Evolutionary conservation across 2,113 vertebrate genomes (phyloP), one percentile per base, ranked within the genome.

Genomic region (Triplophysa siluroides): DNA sequence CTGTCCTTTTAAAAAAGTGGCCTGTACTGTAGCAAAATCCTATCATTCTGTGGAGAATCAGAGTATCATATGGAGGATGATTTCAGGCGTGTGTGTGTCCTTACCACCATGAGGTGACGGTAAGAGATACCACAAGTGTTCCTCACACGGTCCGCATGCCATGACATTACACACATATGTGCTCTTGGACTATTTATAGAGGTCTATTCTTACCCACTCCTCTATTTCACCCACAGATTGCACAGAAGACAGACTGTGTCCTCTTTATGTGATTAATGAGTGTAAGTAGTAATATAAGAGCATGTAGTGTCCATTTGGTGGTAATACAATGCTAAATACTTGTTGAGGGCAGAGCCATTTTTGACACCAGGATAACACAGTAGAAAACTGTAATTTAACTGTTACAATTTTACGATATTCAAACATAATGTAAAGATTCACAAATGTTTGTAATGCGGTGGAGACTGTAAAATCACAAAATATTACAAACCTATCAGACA

Each of bases 141-240:
- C 21, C 19, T 72, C 26, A 64, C 78, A 64, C 3, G 1, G 16
- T 63, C 21, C 1, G 38, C 41, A 80, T 63, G 60, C 26, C 24
- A 8, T 38, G 43, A n/a, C 8, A 18, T 21, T 26, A 47, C 38
- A 68, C 66, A 62, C 68, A 8, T 21, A n/a, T 72, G 52, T 61
- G 21, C 61, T 62, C 21, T 23, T 43, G 9, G 45, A 45, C 14
- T 68, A 60, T 68, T 75, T 50, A 63, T 75, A 75, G 73, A 50
- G 23, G 14, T 14, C 38, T 63, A 24, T 45, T 47, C 16, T 47
- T 75, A 75, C 60, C 38, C 33, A 45, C 21, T 74, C 4, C 0
- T 29, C 50, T 52, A 4, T 47, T 52, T 52, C 8, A 50, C 43
- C 43, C 43, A 21, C 38, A 67, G 4, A 21, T 67, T 56, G 29